Evolutionary conservation across 2,888 invertebrate genomes (phyloP).

Genomic region (Plusia festucae): DNA sequence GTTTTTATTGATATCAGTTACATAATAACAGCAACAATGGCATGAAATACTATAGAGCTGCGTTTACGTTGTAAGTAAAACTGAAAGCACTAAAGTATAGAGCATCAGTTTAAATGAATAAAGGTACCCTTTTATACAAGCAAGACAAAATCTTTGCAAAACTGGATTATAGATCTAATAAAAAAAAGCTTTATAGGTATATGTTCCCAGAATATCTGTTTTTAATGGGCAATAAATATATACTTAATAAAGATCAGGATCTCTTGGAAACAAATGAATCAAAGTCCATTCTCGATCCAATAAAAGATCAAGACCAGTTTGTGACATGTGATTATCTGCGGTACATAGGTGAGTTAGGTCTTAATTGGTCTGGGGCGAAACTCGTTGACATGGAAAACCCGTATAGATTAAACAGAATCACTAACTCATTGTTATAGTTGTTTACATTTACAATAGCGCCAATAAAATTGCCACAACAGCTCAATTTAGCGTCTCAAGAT

Average conservation of each 20-base stretch:
- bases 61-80: not conserved
- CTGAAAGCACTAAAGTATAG: too few relatives aligned
- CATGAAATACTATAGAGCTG: slow-evolving; percentile 8
- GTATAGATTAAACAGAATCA: slow-evolving; percentile 29
- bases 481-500: not conserved
- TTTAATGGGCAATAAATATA: not conserved
- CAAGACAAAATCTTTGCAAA: too few relatives aligned
- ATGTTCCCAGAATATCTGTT: not conserved
- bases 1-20: slow-evolving; percentile 40
- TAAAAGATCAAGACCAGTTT: slow-evolving; percentile 39
- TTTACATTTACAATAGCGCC: slow-evolving; percentile 31
- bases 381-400: slow-evolving; percentile 51
- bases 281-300: not conserved
- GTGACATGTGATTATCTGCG: slow-evolving; percentile 15
- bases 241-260: not conserved
- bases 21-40: slow-evolving; percentile 25
- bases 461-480: slow-evolving; percentile 19
- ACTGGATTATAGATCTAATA: too few relatives aligned
- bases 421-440: slow-evolving; percentile 27
- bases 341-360: slow-evolving; percentile 19
- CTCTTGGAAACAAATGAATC: not conserved
- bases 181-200: too few relatives aligned
- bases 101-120: too few relatives aligned
- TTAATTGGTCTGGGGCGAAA: slow-evolving; percentile 38
- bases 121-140: too few relatives aligned